Percentiles rank a stretch among this genome's conserved stretches.
Conservation (phyloP, 2,113 vertebrate species). For the Pelvicachromis taeniatus region DNA sequence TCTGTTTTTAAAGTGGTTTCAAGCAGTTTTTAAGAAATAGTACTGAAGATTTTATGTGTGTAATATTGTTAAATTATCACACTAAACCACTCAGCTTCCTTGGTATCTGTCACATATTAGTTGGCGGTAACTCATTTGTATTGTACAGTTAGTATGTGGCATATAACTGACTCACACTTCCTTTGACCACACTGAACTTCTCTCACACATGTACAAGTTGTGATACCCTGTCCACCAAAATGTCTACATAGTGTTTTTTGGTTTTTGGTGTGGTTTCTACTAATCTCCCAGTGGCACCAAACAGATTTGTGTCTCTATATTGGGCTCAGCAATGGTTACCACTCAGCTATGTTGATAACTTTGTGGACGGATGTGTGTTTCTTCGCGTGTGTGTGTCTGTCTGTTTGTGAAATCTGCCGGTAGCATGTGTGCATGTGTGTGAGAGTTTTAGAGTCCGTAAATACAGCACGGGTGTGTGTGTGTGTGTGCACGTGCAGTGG, state of each 20-base stretch:
- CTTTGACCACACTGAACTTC: background rate
- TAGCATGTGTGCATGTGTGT: background rate
- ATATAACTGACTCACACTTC: slow-evolving; percentile 15
- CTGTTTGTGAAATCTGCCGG: background rate
- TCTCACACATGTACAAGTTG: slow-evolving; percentile 36
- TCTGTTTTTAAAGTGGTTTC: background rate
- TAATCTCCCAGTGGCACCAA: slow-evolving; percentile 54
- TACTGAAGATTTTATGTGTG: background rate
- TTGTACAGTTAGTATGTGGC: slow-evolving; percentile 13
- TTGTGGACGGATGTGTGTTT: slow-evolving; percentile 53
- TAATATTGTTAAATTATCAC: background rate
- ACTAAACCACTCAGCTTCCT: background rate
- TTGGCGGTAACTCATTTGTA: slow-evolving; percentile 23
- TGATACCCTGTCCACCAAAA: slow-evolving; percentile 38
- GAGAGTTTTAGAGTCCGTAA: background rate
- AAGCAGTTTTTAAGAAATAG: background rate
- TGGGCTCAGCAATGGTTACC: slow-evolving; percentile 40
- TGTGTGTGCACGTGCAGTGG: background rate
- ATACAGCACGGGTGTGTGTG: background rate
- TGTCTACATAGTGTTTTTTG: slow-evolving; percentile 43
- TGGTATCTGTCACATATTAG: slow-evolving; percentile 16
- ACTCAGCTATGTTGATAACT: slow-evolving; percentile 43
- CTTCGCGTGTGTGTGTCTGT: slow-evolving; percentile 2
- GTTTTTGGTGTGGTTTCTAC: slow-evolving; percentile 41
- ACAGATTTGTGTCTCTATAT: slow-evolving; percentile 51